phyloP scores from a whole-genome alignment of 2,113 vertebrate species.

The Mionectes macconnelli region DNA sequence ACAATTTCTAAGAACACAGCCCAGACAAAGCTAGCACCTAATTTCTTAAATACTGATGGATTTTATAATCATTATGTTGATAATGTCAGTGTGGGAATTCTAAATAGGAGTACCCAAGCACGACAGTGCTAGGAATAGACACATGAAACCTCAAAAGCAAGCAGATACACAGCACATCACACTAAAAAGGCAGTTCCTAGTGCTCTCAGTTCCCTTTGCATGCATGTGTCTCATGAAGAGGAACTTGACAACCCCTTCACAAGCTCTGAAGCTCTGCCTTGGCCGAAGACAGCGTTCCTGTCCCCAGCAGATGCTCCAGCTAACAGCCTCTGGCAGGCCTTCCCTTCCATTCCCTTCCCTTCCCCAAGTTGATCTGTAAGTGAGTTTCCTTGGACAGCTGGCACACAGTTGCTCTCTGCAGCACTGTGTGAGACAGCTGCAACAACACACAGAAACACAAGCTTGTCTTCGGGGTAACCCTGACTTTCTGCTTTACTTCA shows the following conservation, averaged over 20 bases:
- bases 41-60: not conserved
- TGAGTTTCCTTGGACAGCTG: not conserved
- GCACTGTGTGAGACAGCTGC: not conserved
- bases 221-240: not conserved
- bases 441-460: not conserved
- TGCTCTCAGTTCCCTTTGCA: not conserved
- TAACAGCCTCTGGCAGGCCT: not conserved
- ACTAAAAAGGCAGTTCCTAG: not conserved
- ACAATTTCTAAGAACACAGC: not conserved
- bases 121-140: not conserved
- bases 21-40: not conserved
- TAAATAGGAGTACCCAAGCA: not conserved
- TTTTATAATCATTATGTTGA: not conserved
- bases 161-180: fast-evolving
- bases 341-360: not conserved
- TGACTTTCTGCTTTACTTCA: not conserved
- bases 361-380: not conserved
- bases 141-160: not conserved
- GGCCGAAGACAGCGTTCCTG: not conserved
- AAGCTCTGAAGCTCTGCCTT: not conserved
- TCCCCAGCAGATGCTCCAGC: not conserved
- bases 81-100: not conserved
- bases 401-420: not conserved
- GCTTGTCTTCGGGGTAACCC: not conserved
- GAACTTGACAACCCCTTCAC: not conserved